Base-by-base conservation (phyloP, 2,888 invertebrate species). In the Watsonalla binaria region DNA sequence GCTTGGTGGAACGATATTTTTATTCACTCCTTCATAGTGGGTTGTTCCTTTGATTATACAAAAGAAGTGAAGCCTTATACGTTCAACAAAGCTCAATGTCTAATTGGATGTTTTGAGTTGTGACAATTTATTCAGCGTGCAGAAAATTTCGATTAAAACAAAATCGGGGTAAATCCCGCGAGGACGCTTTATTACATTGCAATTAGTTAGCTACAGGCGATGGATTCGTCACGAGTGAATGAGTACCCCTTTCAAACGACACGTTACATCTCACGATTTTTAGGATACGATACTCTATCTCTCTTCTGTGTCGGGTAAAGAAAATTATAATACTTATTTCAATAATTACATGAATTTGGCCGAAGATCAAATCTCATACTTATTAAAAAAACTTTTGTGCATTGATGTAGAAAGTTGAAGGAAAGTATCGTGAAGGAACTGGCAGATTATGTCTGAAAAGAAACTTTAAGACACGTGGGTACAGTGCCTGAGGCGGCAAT, bases 161-260 rank as follows among this genome's bases (percentile, higher is more conserved):
- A 86, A 86, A 85, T 84, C 82, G 74, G 80, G 79, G 76, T 66
- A 48, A 70, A 66, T 83, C 90, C 82, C 90, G 57, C 56, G 82
- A 80, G 90, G 73, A 80, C 74, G 78, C 78, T 90, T 88, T 78
- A 89, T 90, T 90, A 88, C 83, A 84, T 85, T 86, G 89, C 89
- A 90, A 90, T 90, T 90, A 90, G 89, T 88, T 87, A 75, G 82
- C 81, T 86, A 84, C 87, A 84, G 81, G 82, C 83, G 74, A 70
- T 69, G 78, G 78, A 88, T 88, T 87, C 86, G 90, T 83, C 87
- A 87, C 89, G 82, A 86, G 74, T 82, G 80, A 90, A 87, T 83
- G 86, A 76, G 66, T 89, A 89, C 89, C 90, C 89, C 86, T 89
- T 89, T 82, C 62, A 61, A 62, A 61, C 50, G 53, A 51, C 47